A percentile compares a stretch with the other conserved stretches of the same genome.
Conservation (phyloP, 1,140 invertebrate species). For the Cherax quadricarinatus region DNA sequence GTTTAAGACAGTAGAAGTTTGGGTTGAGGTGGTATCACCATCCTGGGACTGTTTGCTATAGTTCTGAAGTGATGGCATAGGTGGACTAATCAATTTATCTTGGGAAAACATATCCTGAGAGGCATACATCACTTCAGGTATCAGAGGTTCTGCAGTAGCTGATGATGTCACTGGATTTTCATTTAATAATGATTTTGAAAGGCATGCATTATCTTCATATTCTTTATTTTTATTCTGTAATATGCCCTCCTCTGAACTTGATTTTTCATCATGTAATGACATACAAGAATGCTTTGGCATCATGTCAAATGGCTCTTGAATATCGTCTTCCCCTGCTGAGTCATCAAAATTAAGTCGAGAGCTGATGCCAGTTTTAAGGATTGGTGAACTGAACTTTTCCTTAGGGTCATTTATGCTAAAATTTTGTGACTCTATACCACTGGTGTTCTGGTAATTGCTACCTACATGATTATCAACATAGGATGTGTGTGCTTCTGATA, state of each 20-base stretch:
- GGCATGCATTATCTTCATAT: background rate
- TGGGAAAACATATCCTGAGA: background rate
- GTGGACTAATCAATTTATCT: background rate
- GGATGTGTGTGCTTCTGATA: background rate
- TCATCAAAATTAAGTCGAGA: background rate
- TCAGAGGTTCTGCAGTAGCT: background rate
- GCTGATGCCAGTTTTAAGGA: background rate
- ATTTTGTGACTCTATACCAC: background rate
- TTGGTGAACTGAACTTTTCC: background rate
- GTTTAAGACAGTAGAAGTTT: background rate
- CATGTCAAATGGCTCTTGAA: background rate
- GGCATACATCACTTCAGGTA: background rate
- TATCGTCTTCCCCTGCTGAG: background rate
- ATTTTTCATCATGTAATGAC: constrained; percentile 4
- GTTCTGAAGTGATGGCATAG: constrained; percentile 1
- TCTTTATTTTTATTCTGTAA: background rate
- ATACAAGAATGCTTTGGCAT: background rate
- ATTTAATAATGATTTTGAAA: background rate
- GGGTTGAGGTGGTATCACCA: background rate
- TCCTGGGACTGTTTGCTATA: background rate
- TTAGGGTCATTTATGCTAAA: background rate
- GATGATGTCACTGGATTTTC: background rate
- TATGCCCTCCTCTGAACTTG: background rate
- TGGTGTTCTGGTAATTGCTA: background rate
- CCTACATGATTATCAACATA: background rate